These are phyloP conservation scores for Heterotilapia buettikoferi DNA, from an alignment of 2,113 vertebrate species.

Conservation along the genomic window DNA sequence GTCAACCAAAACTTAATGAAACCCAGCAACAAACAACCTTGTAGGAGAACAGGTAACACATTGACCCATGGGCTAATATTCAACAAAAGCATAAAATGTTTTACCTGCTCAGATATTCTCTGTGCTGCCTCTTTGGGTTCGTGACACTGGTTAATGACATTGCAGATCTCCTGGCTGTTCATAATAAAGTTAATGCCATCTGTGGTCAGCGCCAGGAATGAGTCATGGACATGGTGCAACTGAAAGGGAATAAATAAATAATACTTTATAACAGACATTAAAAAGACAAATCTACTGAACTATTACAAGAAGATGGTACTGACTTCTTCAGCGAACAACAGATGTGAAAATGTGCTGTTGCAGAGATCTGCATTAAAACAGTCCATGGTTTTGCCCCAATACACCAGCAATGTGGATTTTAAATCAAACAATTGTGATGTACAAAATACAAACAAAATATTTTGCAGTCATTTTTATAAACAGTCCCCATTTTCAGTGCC, in stretches of 20 bases:
- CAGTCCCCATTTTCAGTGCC: not conserved
- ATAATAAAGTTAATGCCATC: constrained; percentile 98
- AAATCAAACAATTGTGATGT: not conserved
- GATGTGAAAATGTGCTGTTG: not conserved
- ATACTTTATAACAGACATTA: not conserved
- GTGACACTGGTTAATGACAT: constrained; percentile 89
- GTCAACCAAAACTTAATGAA: not conserved
- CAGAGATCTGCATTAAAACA: not conserved
- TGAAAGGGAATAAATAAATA: constrained; percentile 43
- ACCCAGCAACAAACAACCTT: not conserved
- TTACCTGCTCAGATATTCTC: constrained; percentile 90
- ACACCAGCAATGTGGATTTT: not conserved
- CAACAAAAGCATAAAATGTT: not conserved
- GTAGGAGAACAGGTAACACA: not conserved
- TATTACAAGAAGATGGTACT: not conserved
- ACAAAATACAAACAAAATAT: not conserved
- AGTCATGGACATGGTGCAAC: constrained; percentile 85
- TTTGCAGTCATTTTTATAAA: not conserved
- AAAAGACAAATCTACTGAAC: not conserved
- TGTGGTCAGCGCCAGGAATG: constrained; percentile 93
- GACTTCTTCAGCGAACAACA: not conserved
- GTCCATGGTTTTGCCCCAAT: not conserved
- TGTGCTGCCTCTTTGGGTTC: constrained; percentile 91
- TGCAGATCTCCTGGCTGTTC: constrained; percentile 97
- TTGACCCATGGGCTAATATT: not conserved